Base-by-base conservation (phyloP, 2,888 invertebrate species). In the Axea sp. region DNA sequence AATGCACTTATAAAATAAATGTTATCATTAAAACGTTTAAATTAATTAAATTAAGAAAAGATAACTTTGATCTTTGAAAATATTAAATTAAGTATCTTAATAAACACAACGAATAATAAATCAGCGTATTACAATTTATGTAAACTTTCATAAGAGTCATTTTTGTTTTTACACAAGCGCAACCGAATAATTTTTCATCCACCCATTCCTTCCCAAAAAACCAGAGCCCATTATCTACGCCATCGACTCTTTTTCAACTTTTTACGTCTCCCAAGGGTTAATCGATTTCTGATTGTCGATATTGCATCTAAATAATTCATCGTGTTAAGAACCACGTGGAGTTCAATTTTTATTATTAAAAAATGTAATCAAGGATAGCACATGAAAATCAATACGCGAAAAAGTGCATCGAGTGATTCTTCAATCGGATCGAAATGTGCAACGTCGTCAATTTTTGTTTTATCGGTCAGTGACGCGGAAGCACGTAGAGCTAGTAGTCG, bases 401-500 rank as follows among this genome's bases (percentile, higher is more conserved):
- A 51, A 64, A 51, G 64, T 14, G 11, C 41, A 33, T 31, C 64
- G 31, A 39, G 4, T 22, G 47, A 41, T 30, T 15, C n/a, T 39
- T 28, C 8, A 12, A 12, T 19, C 37, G 11, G 39, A 62, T 41
- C 30, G 24, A 45, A 37, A 45, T 14, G 28, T 53, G 65, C 53
- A 53, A 12, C 28, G 33, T 55, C 45, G 28, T 45, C 53, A 45
- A 45, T 59, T 68, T 65, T 53, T 53, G 33, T 59, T 68, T 59
- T 68, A 59, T 68, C 68, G 59, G 59, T 68, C 68, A 59, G 41
- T 68, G 68, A 68, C 53, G 68, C 51, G 59, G 24, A 68, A 60
- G 68, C 60, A 51, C 45, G 43, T 1, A 41, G 49, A 47, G 37
- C 41, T 14, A 26, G 28, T 31, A 37, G 37, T 59, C 35, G 33